Evolutionary conservation across 2,113 vertebrate species (phyloP), one percentile per base, ranked within the genome.

Genomic region (Prionailurus viverrinus): DNA sequence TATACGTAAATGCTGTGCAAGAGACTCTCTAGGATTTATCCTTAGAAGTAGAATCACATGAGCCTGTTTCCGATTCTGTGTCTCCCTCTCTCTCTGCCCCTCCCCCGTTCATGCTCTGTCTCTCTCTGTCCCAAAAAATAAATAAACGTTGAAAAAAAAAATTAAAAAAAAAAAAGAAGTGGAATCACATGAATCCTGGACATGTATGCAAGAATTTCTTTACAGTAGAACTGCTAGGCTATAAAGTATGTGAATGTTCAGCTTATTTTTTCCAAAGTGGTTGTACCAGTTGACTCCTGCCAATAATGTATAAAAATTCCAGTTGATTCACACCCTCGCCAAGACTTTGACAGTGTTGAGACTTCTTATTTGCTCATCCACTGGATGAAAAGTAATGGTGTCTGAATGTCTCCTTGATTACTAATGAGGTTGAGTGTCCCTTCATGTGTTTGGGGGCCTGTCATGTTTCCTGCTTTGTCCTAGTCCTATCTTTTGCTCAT

Each of bases 361-460:
- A 21, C n/a, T 91, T 96, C 31, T 80, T 85, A 45, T 96, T 88
- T 93, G 29, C 79, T 45, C 89, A 25, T 33, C 31, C 15, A 63
- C 39, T 74, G 39, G 33, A 33, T 5, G 8, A 71, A 89, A 93
- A 15, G 45, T 61, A 0, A 31, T 78, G 36, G 51, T 51, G 31
- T 73, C 18, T 91, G 84, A 92, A 16, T 79, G 18, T 93, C 36
- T 76, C 51, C 84, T 39, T 14, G 4, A 63, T 89, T 69, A 65
- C 71, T 65, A 73, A 74, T 53, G 78, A 91, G 21, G 23, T 19
- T 79, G 63, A 53, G 11, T 66, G 29, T 68, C 76, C 55, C 48
- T 74, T 89, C 48, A 69, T 33, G 10, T n/a, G 7, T 79, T 51
- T 53, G 41, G 5, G 58, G 79, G 79, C 11, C 6, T 58, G 66